Evolutionary conservation across 2,888 invertebrate species (phyloP).

Genomic region (Germaria angustata): DNA sequence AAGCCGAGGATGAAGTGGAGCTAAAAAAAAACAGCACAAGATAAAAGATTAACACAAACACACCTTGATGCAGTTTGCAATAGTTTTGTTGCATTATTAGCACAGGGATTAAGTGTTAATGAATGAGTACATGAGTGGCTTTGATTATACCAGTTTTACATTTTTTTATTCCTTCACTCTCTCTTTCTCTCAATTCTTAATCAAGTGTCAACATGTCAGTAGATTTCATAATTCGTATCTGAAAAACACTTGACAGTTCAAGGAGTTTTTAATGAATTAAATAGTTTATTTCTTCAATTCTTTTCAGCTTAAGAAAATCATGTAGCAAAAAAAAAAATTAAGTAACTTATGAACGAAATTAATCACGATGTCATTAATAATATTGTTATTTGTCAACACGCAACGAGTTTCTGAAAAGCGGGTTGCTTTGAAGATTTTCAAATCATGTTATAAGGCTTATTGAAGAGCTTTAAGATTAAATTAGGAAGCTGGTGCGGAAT

Average conservation of each 20-base stretch:
- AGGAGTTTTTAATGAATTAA: slow-evolving; percentile 60
- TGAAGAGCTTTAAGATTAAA: slow-evolving; percentile 1
- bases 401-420: slow-evolving; percentile 29
- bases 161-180: neutral
- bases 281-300: slow-evolving; percentile 44
- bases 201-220: slow-evolving; percentile 57
- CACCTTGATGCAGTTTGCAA: neutral
- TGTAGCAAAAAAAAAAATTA: neutral
- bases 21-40: slow-evolving; percentile 67
- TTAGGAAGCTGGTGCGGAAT: slow-evolving; percentile 1
- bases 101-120: slow-evolving; percentile 54
- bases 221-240: slow-evolving; percentile 50
- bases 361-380: slow-evolving; percentile 57
- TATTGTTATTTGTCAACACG: slow-evolving; percentile 60
- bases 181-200: slow-evolving; percentile 19
- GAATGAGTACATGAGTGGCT: slow-evolving; percentile 31
- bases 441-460: slow-evolving; percentile 5
- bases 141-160: slow-evolving; percentile 22
- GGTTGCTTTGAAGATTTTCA: slow-evolving; percentile 19
- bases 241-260: slow-evolving; percentile 55
- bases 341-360: slow-evolving; percentile 36
- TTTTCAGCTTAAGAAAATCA: neutral
- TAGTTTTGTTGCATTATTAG: slow-evolving; percentile 28
- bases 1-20: slow-evolving; percentile 80
- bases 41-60: neutral